Base-by-base conservation (phyloP, 2,888 invertebrate species). In the Ophion costatus region DNA sequence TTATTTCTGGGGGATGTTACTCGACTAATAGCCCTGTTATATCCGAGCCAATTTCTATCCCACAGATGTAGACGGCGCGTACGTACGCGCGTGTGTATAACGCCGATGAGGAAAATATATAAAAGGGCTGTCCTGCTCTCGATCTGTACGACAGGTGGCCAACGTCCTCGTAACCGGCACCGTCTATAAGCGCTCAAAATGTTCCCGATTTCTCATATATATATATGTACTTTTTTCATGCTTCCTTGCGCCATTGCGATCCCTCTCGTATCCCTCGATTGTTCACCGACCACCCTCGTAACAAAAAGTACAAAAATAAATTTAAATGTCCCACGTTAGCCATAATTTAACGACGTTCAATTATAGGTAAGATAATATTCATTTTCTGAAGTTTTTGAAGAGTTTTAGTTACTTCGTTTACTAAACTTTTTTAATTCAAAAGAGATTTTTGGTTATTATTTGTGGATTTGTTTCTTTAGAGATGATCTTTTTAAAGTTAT, bases 1-100 rank as follows among this genome's bases (percentile, higher is more conserved):
- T 80, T 80, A 80, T 80, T 67, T 57, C 67, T 38, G 67, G 45
- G 42, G 67, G 67, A 64, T 73, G 64, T 71, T 67, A 59, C 10
- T 67, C n/a, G 38, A 42, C 74, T 80, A 73, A 45, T 80, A 20
- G 56, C 22, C 57, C 59, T 9, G 24, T 42, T 57, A 38, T 33
- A 17, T 73, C 57, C 24, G 57, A 57, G 56, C 24, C 56, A 80
- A 67, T 80, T 67, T 73, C 22, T 66, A 70, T 51, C n/a, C 42
- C 42, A 57, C 66, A 42, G 42, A 80, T 73, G 67, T 56, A 73
- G 22, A 73, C 33, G 6, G 5, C 38, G 38, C 7, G 38, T 38
- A 38, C 1, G 7, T 38, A 38, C 38, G 7, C 59, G 59, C 33
- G 29, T 63, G 59, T 73, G 64, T 73, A 57, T 74, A 57, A 29